Percentiles rank a stretch among this genome's conserved stretches.
Evolutionary conservation across 2,888 invertebrate species (phyloP).

Genomic region (Nasonia oneida): DNA sequence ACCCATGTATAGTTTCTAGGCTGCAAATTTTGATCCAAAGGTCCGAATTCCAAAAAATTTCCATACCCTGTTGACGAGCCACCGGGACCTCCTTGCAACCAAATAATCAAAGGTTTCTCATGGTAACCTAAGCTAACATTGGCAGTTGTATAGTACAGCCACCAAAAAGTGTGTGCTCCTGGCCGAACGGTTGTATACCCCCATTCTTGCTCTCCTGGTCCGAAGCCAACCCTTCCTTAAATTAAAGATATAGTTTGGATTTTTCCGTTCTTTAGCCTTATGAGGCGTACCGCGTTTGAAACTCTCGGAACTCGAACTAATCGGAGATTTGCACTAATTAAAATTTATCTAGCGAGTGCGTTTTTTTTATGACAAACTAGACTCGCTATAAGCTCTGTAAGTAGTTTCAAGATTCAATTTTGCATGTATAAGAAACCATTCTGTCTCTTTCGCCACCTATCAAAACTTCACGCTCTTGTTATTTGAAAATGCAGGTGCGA

Average conservation of each 20-base stretch:
- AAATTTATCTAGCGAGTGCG: no score
- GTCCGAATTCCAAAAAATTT: conserved; percentile 83
- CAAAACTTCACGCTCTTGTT: no score
- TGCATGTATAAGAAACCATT: no score
- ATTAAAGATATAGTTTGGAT: background rate
- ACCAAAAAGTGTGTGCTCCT: conserved; percentile 81
- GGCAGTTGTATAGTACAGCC: conserved; percentile 81
- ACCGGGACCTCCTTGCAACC: conserved; percentile 82
- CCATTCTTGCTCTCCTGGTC: conserved; percentile 76
- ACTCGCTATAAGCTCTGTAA: no score
- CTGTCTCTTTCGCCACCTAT: no score
- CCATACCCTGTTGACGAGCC: conserved; percentile 82
- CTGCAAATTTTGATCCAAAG: conserved; percentile 80
- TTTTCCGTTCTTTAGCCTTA: background rate
- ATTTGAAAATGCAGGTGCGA: no score
- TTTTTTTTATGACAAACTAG: no score
- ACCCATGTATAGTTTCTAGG: conserved; percentile 82
- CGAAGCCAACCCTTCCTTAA: background rate
- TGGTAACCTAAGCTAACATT: conserved; percentile 63
- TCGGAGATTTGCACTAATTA: background rate
- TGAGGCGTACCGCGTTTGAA: no score
- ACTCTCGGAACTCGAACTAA: background rate
- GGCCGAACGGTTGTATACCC: conserved; percentile 80
- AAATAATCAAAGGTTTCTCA: conserved; percentile 79
- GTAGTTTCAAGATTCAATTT: no score